These are phyloP conservation scores for Drosophila seclusa DNA, from an alignment of 2,888 invertebrate genomes.

Conservation along the genomic window DNA sequence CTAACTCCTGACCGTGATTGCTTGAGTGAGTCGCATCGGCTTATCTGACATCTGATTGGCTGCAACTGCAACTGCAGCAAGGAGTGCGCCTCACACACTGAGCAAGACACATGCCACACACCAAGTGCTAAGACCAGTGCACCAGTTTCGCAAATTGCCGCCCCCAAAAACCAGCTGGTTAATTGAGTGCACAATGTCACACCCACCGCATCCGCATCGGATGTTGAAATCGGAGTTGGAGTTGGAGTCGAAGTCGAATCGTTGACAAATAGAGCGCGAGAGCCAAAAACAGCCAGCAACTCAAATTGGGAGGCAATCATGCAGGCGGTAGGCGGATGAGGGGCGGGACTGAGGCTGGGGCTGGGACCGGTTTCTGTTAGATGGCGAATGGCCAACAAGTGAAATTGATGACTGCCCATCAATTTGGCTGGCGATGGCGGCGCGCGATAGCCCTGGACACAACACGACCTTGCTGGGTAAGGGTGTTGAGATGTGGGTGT, in stretches of 20 bases:
- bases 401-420: constrained; percentile 79
- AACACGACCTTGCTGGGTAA: constrained; percentile 61
- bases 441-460: constrained; percentile 55
- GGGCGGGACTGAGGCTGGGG: not conserved
- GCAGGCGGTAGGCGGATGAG: not conserved
- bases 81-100: constrained; percentile 9
- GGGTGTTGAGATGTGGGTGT: not conserved
- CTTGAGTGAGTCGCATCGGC: not conserved
- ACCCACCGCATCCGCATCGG: constrained; percentile 26
- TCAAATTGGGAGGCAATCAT: constrained; percentile 4
- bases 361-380: not conserved
- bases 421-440: constrained; percentile 64
- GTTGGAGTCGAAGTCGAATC: constrained; percentile 31
- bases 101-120: constrained; percentile 7
- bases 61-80: constrained; percentile 12
- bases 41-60: constrained; percentile 15
- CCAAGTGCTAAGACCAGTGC: constrained; percentile 1
- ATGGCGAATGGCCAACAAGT: constrained; percentile 65
- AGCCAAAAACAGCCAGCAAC: constrained; percentile 26
- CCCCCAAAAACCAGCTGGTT: constrained; percentile 33
- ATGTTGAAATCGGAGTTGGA: constrained; percentile 7
- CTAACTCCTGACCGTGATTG: not conserved
- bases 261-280: constrained; percentile 58
- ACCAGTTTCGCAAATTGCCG: not conserved
- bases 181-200: constrained; percentile 61